Percentiles rank a stretch among this genome's conserved stretches.
Evolutionary conservation across 2,113 vertebrate genomes (phyloP).

Genomic region (Spilogale gracilis): DNA sequence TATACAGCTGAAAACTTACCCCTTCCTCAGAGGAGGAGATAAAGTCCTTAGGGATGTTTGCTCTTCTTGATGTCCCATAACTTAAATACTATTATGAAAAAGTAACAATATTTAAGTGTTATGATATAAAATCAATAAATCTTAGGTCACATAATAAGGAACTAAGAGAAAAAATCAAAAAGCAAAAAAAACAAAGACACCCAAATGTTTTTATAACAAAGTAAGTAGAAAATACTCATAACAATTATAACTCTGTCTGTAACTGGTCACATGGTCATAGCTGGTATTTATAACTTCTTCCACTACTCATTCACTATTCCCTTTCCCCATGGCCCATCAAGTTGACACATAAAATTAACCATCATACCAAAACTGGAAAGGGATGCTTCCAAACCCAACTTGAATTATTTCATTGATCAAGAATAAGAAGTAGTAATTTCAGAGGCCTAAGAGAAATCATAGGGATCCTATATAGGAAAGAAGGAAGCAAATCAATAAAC

Average conservation of each 20-base stretch:
- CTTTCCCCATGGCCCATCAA: not conserved
- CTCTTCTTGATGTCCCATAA: not conserved
- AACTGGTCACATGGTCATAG: not conserved
- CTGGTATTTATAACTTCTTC: not conserved
- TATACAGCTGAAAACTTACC: not conserved
- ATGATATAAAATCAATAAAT: not conserved
- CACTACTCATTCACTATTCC: not conserved
- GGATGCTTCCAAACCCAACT: not conserved
- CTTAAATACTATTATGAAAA: slow-evolving; percentile 35
- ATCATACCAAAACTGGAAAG: not conserved
- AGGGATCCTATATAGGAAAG: not conserved
- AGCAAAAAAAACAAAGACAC: not conserved
- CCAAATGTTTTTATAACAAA: not conserved
- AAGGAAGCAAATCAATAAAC: not conserved
- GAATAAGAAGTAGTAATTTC: not conserved
- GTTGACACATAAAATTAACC: not conserved
- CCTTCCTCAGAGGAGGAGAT: not conserved
- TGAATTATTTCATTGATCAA: not conserved
- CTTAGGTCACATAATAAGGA: not conserved
- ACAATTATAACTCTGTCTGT: not conserved
- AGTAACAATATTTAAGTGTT: not conserved
- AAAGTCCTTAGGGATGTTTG: slow-evolving; percentile 21
- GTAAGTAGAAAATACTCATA: not conserved
- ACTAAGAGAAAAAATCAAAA: not conserved
- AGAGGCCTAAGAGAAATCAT: slow-evolving; percentile 9